Evolutionary conservation across 1,140 invertebrate genomes (phyloP), one percentile per base, ranked within the genome.

Genomic region (Dreissena polymorpha): DNA sequence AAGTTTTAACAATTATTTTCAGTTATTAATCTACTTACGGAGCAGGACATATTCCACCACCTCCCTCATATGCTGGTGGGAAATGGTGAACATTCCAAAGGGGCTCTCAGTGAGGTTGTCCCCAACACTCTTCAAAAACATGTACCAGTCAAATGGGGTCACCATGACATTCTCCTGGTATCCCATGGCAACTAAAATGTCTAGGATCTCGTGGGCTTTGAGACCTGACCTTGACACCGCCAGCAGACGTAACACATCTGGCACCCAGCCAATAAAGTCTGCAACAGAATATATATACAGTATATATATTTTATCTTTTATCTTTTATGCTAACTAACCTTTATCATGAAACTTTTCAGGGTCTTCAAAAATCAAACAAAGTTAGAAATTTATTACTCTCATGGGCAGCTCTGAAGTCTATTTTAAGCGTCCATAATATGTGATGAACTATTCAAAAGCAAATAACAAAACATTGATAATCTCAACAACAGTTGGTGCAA

Each of bases 201-300:
- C 78, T 18, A 92, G 80, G 8, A 93, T 76, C 49, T 92, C 89
- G 16, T 72, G 70, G 29, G 89, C 83, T 7, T 78, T 87, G 14
- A 93, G 83, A 6, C 92, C 92, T 60, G 90, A 87, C 25, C 89
- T 68, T 12, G 91, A 91, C 39, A 90, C 74, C 14, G 89, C 89
- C 12, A 93, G 81, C 23, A 93, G 85, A 65, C 91, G 89, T 10
- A 93, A 86, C 12, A 88, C 87, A 71, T 92, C 91, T 12, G 89
- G 88, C 14, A 93, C 87, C 92, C 92, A 93, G 23, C 92, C 92
- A 39, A 87, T 82, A 73, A 87, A 87, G 63, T 89, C 91, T 91
- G 82, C 12, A 75, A 63, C 68, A 73, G 60, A 81, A 85, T 63
- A 16, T 16, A 69, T 39, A 39, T n/a, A n/a, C n/a, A n/a, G n/a